Conservation (phyloP, 2,888 invertebrate species). For the Masnerella sp. region DNA sequence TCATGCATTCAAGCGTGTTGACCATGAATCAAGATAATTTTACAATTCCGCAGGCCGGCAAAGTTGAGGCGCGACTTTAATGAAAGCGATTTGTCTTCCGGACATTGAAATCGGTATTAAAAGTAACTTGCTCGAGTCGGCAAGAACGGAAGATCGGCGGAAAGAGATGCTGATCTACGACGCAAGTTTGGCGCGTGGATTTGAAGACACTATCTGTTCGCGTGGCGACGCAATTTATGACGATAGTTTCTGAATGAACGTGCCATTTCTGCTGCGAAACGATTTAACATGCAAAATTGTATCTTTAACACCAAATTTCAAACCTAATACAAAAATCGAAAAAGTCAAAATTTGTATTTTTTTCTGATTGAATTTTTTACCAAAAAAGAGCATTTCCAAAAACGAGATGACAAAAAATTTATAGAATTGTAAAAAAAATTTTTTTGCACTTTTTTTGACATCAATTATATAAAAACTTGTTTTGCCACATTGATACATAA, state of each 20-base stretch:
- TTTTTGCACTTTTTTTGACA: no score
- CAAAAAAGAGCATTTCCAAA: no score
- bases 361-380: no score
- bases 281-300: background rate
- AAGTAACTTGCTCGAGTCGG: slow-evolving; percentile 47
- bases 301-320: no score
- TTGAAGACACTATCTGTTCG: slow-evolving; percentile 72
- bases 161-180: slow-evolving; percentile 67
- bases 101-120: slow-evolving; percentile 57
- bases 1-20: slow-evolving; percentile 11
- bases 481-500: no score
- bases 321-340: no score
- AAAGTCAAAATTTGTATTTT: no score
- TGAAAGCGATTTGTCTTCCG: slow-evolving; percentile 58
- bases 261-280: slow-evolving; percentile 17
- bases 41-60: slow-evolving; percentile 34
- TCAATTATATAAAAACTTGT: no score
- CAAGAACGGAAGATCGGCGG: slow-evolving; percentile 46
- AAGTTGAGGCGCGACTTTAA: slow-evolving; percentile 48
- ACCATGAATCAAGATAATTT: slow-evolving; percentile 55
- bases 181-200: slow-evolving; percentile 70
- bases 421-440: no score
- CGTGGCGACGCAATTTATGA: slow-evolving; percentile 68
- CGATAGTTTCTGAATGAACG: slow-evolving; percentile 67
- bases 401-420: no score